Evolutionary conservation across 2,888 invertebrate species (phyloP).

Genomic region (Lingula anatina): DNA sequence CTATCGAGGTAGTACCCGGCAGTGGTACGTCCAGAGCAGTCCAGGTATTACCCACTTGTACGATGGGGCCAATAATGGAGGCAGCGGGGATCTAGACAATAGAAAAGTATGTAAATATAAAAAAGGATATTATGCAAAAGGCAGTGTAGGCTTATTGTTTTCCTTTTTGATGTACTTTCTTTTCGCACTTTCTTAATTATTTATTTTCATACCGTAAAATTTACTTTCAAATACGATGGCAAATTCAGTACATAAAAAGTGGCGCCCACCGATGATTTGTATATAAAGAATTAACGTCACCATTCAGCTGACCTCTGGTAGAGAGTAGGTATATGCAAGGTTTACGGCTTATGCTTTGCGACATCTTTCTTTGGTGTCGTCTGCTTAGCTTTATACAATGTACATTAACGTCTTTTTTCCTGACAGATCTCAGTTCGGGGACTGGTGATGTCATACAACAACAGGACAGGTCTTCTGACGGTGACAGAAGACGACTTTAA

Average conservation of each 20-base stretch:
- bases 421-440: slow-evolving; percentile 3
- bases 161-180: too few relatives aligned
- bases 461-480: slow-evolving; percentile 1
- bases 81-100: not conserved
- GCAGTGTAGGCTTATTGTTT: too few relatives aligned
- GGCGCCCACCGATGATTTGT: too few relatives aligned
- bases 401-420: too few relatives aligned
- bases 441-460: slow-evolving; percentile 1
- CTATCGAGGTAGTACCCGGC: not conserved
- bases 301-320: too few relatives aligned
- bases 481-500: not conserved
- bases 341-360: too few relatives aligned
- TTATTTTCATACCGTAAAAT: not conserved
- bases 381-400: too few relatives aligned
- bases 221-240: not conserved
- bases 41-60: not conserved
- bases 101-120: slow-evolving; percentile 1
- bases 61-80: slow-evolving; percentile 1
- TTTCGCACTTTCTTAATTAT: not conserved
- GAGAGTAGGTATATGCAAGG: too few relatives aligned
- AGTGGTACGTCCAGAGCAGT: slow-evolving; percentile 1
- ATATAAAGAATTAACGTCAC: too few relatives aligned
- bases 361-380: too few relatives aligned
- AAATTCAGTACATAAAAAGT: not conserved
- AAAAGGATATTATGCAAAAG: too few relatives aligned